phyloP scores from a whole-genome alignment of 2,888 invertebrate genomes.

The Polymixis flavicincta region DNA sequence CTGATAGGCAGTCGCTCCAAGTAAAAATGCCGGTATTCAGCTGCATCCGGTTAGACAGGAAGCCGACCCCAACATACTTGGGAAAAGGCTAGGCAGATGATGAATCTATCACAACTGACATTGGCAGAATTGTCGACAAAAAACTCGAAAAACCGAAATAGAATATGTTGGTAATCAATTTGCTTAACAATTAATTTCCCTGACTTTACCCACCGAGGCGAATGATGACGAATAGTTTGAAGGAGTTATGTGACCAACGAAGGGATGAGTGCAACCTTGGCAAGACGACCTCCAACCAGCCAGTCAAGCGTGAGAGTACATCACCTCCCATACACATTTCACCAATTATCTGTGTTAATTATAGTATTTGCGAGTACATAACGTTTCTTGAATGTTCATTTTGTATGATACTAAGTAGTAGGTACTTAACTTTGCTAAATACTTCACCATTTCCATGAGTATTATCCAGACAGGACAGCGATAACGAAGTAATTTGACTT shows the following conservation, averaged over 20 bases:
- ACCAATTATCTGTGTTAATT: constrained; percentile 56
- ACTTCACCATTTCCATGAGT: neutral
- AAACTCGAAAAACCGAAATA: too few species aligned
- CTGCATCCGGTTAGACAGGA: too few species aligned
- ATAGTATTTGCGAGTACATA: constrained; percentile 2
- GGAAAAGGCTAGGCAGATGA: too few species aligned
- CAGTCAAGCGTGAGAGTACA: constrained; percentile 79
- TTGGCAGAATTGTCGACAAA: too few species aligned
- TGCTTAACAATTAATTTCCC: neutral
- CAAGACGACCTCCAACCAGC: constrained; percentile 73
- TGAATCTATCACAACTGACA: too few species aligned
- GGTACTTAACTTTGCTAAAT: neutral
- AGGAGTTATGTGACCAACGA: constrained; percentile 45
- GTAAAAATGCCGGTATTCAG: too few species aligned
- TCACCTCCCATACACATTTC: constrained; percentile 82
- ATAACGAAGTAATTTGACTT: neutral
- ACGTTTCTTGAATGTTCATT: neutral
- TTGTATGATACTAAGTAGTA: constrained; percentile 1
- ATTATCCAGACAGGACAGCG: neutral
- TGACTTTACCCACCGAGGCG: constrained; percentile 4
- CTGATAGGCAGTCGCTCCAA: too few species aligned
- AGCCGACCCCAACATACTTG: too few species aligned
- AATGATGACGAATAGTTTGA: constrained; percentile 42
- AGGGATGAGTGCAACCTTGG: constrained; percentile 73
- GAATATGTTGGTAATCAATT: neutral